phyloP scores from a whole-genome alignment of 2,113 vertebrate genomes.

The Rhizomys pruinosus region DNA sequence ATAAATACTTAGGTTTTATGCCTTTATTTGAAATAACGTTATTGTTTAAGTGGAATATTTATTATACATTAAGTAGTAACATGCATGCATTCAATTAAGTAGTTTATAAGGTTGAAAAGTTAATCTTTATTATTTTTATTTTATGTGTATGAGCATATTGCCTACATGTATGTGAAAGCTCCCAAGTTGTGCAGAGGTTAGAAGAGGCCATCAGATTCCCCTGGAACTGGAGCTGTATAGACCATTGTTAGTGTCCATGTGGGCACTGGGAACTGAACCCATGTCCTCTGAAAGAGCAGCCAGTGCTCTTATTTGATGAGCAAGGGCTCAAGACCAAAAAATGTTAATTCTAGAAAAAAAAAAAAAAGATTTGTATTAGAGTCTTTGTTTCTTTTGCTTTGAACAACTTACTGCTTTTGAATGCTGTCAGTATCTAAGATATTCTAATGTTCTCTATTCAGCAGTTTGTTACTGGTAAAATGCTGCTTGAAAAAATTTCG shows the following conservation, averaged over 20 bases:
- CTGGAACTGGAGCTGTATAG: neutral
- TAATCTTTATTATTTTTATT: neutral
- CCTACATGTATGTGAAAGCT: neutral
- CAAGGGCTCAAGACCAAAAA: neutral
- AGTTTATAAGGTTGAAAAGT: neutral
- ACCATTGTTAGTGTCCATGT: neutral
- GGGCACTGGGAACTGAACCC: neutral
- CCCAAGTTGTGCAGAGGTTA: too few relatives aligned
- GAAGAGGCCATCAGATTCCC: neutral
- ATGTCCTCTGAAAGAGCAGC: neutral
- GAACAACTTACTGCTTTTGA: neutral
- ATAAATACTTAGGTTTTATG: neutral
- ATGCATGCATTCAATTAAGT: neutral
- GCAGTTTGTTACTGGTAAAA: neutral
- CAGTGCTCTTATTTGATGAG: neutral
- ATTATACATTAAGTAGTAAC: neutral
- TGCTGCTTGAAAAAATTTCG: neutral
- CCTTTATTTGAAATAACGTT: constrained; percentile 13
- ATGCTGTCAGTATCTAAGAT: neutral
- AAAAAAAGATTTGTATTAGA: neutral
- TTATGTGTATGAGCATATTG: neutral
- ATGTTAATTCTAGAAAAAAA: constrained; percentile 19
- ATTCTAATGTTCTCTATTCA: neutral
- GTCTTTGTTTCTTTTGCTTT: neutral
- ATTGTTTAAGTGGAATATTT: neutral